Conservation (phyloP, 2,113 vertebrate species). For the Anhinga rufa region DNA sequence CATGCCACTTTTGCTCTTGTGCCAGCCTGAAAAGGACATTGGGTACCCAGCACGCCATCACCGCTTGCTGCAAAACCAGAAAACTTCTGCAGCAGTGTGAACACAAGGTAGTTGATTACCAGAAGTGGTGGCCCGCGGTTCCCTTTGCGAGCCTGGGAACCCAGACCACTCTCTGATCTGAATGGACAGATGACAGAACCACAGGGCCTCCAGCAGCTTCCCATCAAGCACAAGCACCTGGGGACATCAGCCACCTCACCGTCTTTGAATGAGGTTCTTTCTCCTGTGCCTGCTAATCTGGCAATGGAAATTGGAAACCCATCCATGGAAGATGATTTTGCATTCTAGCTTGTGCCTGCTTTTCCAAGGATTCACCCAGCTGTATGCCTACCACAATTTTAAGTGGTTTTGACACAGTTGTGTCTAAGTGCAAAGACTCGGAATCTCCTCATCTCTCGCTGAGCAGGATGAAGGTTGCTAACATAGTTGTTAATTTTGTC, state of each 20-base stretch:
- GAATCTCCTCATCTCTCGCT: background rate
- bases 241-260: background rate
- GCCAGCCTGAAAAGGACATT: background rate
- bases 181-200: background rate
- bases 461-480: background rate
- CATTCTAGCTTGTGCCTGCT: background rate
- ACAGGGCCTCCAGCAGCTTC: background rate
- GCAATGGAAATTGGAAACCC: background rate
- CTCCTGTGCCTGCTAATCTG: background rate
- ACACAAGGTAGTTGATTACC: background rate
- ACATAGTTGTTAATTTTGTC: background rate
- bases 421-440: background rate
- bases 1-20: background rate
- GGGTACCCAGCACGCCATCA: too few species aligned
- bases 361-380: background rate
- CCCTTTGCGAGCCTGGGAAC: background rate
- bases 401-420: background rate
- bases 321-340: background rate
- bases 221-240: background rate
- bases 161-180: background rate
- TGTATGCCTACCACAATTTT: background rate
- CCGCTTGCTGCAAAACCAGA: background rate
- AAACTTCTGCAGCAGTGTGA: background rate
- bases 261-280: background rate
- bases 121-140: background rate